Evolutionary conservation across 2,113 vertebrate species (phyloP).

Genomic region (Pomatostomus ruficeps): DNA sequence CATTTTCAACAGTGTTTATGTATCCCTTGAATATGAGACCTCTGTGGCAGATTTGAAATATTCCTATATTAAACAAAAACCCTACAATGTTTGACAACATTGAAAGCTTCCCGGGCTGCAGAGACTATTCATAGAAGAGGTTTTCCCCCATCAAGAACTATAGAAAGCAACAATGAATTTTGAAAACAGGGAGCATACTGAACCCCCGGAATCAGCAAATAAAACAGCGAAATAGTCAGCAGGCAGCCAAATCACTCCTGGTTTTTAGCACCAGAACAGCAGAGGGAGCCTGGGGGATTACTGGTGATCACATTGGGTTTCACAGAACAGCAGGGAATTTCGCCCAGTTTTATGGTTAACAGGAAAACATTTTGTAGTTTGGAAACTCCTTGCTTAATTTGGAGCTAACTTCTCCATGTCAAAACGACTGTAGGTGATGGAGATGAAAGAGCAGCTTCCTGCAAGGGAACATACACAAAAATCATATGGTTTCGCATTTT

Average conservation of each 20-base stretch:
- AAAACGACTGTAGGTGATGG: neutral
- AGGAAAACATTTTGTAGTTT: neutral
- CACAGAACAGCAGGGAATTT: neutral
- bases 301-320: neutral
- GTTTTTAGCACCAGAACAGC: conserved; percentile 36
- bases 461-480: neutral
- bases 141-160: neutral
- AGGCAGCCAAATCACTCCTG: neutral
- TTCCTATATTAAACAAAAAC: neutral
- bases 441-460: neutral
- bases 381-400: neutral
- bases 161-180: neutral
- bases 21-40: neutral
- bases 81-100: neutral
- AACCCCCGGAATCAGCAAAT: neutral
- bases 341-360: neutral
- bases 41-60: neutral
- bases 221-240: neutral
- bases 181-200: neutral
- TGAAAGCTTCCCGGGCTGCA: neutral
- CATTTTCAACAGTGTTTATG: neutral
- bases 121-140: neutral
- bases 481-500: fast-evolving
- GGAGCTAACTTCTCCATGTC: neutral
- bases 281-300: neutral